Evolutionary conservation across 2,113 vertebrate genomes (phyloP), one percentile per base, ranked within the genome.

Genomic region (Corythoichthys intestinalis): DNA sequence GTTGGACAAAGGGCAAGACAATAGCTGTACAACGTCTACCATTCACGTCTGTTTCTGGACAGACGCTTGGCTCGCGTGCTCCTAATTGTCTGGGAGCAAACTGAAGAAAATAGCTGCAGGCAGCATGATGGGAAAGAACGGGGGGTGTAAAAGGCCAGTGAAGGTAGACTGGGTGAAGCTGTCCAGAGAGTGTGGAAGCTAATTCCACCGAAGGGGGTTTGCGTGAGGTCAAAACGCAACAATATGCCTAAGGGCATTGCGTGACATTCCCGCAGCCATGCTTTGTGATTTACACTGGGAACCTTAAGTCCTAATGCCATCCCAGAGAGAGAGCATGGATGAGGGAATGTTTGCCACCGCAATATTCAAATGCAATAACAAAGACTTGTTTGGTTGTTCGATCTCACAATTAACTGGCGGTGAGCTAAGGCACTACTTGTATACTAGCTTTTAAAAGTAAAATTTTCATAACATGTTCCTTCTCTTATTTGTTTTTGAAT

Each of bases 231-330:
- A 80, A 82, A 85, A 11, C 65, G 71, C 75, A 86, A 86, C 84
- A 86, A 82, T 80, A 72, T 83, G 69, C 84, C 79, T 77, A 76
- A 82, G 80, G 71, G 75, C 86, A 90, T 90, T 90, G 87, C 88
- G 66, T 76, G 76, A 52, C 46, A 65, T 50, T 69, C 76, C 72
- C 65, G 80, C 67, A 71, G 79, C 87, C 83, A 78, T 85, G 66
- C 85, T 83, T 83, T 75, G 71, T 62, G 62, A 50, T 69, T 44
- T 83, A 72, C 78, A 77, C 71, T 82, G 87, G 67, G 80, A 87
- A 81, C 83, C 70, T 44, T 61, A 50, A 69, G 66, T 64, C 74
- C 56, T 59, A 50, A 68, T 46, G 70, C 44, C 60, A 73, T 86
- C 83, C 75, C 80, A 82, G 69, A 61, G 56, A 58, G 34, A 37